Evolutionary conservation across 1,140 invertebrate genomes (phyloP).

Genomic region (Panagrolaimus sp.): DNA sequence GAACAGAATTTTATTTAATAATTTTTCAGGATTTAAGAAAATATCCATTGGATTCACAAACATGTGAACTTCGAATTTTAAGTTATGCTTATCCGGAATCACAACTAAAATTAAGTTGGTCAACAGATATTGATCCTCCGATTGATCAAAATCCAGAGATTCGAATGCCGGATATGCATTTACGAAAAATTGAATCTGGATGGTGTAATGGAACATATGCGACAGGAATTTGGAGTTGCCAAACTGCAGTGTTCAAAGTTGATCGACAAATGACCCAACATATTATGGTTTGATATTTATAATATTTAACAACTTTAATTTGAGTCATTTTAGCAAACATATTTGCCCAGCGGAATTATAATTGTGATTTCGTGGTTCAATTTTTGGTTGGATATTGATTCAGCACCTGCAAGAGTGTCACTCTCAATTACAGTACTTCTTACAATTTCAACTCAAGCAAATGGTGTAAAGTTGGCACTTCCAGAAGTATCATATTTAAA

Average conservation of each 20-base stretch:
- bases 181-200: slow-evolving; percentile 49
- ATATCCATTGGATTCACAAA: slow-evolving; percentile 55
- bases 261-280: slow-evolving; percentile 57
- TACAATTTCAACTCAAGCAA: slow-evolving; percentile 56
- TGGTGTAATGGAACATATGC: slow-evolving; percentile 57
- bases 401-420: slow-evolving; percentile 60
- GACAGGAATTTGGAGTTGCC: slow-evolving; percentile 55
- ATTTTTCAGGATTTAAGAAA: slow-evolving; percentile 48
- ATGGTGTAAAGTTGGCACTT: slow-evolving; percentile 55
- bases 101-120: slow-evolving; percentile 51
- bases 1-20: slow-evolving; percentile 27
- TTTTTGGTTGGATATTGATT: slow-evolving; percentile 61
- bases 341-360: slow-evolving; percentile 17
- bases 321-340: slow-evolving; percentile 16
- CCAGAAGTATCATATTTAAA: slow-evolving; percentile 59
- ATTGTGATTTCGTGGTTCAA: slow-evolving; percentile 48
- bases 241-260: slow-evolving; percentile 53
- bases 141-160: slow-evolving; percentile 57
- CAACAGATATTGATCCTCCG: slow-evolving; percentile 47
- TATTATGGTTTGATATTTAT: slow-evolving; percentile 43
- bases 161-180: slow-evolving; percentile 56
- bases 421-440: slow-evolving; percentile 54
- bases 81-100: slow-evolving; percentile 56
- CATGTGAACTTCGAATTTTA: slow-evolving; percentile 51
- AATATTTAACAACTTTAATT: slow-evolving; percentile 11